Evolutionary conservation across 2,113 vertebrate species (phyloP), one percentile per base, ranked within the genome.

Genomic region (Clarias magur): DNA sequence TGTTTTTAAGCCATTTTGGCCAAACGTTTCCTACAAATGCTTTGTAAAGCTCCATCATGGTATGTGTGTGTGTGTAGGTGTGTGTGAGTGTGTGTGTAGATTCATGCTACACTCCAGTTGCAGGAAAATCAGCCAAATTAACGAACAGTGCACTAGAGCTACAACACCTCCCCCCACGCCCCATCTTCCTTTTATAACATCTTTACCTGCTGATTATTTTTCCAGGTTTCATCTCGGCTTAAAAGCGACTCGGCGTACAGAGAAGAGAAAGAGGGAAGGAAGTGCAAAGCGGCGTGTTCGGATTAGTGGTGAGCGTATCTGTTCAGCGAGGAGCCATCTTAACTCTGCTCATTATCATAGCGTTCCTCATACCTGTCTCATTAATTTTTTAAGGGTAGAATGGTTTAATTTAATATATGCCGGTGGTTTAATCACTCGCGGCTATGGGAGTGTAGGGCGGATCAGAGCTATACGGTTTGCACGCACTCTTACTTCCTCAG

Each of bases 351-450:
- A 94, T 95, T 94, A 94, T 93, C 93, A 91, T 91, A 88, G 87
- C 82, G 65, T 92, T 95, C 81, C 91, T 91, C 90, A 88, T 88
- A 95, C 93, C 93, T 94, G 92, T 83, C 86, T 89, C 88, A 92
- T 95, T 93, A 93, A 93, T 91, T 91, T 91, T 90, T 87, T 90
- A 85, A 89, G 82, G 60, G n/a, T 56, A 88, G 68, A 84, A 83
- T 90, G 89, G 89, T 93, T 94, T 96, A 94, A 95, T 95, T 95
- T 95, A 95, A 96, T 95, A 93, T 93, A 92, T 94, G 90, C 94
- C 90, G 48, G 76, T 27, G 91, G 84, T 93, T 92, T 93, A 94
- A 95, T 94, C 93, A 68, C 91, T 75, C 54, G 76, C 85, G 88
- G 90, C 62, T 90, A 85, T 86, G 79, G 80, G 85, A 76, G 92